Base-by-base conservation (phyloP, 2,888 invertebrate genomes). In the Tubulanus polymorphus region DNA sequence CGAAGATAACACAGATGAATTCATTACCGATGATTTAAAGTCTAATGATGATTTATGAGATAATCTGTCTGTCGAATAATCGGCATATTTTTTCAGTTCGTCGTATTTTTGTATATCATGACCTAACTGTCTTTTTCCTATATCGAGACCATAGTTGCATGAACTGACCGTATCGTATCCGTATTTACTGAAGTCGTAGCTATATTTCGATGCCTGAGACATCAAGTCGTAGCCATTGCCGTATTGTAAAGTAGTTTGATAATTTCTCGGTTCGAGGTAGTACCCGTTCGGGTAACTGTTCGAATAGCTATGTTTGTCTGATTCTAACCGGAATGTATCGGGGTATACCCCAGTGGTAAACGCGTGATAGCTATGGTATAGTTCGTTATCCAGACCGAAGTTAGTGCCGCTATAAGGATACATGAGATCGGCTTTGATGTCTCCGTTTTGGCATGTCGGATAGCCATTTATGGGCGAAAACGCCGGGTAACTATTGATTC, bases 261-360 rank as follows among this genome's bases (percentile, higher is more conserved):
- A 75, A 55, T 75, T 75, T 57, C 76, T 63, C 28, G 69, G 70
- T 51, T 76, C 75, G 18, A 73, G 59, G 57, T 74, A 75, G 58
- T 75, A 76, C 25, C 74, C 73, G 41, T 23, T 15, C n/a, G n/a
- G n/a, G 15, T 41, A 41, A 41, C 41, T 15, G 56, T 72, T 72
- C 23, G 70, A 62, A 53, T 71, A 70, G 28, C 67, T 59, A 57
- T 74, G 72, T 64, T 74, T 72, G 15, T 72, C 73, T 18, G 67
- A 59, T 26, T 73, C 72, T 10, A 73, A 53, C 49, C 70, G 54
- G 59, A 71, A 73, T 5, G 70, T 61, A 47, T 73, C 73, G 6
- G 41, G 23, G 50, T 72, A 64, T 6, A 69, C 29, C 15, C 37
- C 57, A 3, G 66, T 62, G 0, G 68, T 41, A n/a, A 69, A 61